Percentiles rank a stretch among this genome's conserved stretches.
Conservation (phyloP, 2,888 invertebrate species). For the Penaeus monodon region DNA sequence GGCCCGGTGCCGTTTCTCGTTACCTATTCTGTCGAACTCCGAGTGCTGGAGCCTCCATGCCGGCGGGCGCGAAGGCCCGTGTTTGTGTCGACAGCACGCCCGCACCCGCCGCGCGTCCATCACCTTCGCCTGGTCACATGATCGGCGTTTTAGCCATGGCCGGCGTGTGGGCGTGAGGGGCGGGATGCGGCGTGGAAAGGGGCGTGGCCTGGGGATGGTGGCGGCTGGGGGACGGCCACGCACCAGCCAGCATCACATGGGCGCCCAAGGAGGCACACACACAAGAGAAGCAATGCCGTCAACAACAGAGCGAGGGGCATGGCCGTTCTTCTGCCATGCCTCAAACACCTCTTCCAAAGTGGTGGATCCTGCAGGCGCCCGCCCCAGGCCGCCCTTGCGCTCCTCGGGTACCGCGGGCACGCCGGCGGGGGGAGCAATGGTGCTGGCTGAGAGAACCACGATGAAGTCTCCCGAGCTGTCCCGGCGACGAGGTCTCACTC, state of each 20-base stretch:
- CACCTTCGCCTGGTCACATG: conserved; percentile 1
- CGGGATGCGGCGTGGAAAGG: conserved; percentile 38
- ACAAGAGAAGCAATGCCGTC: no score
- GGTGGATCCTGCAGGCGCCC: no score
- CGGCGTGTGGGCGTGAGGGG: conserved; percentile 45
- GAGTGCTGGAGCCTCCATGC: conserved; percentile 51
- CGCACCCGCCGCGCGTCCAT: conserved; percentile 15
- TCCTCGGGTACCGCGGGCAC: no score
- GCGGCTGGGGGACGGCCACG: conserved; percentile 10
- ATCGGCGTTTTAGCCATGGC: conserved; percentile 7
- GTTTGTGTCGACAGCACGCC: no score
- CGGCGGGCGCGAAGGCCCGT: conserved; percentile 25
- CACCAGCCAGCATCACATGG: conserved; percentile 14
- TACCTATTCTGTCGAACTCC: conserved; percentile 58
- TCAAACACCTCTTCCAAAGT: no score
- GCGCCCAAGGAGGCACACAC: not conserved
- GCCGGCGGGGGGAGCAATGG: no score
- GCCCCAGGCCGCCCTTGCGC: no score
- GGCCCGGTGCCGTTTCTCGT: not conserved
- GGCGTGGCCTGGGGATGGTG: conserved; percentile 38
- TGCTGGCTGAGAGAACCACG: no score
- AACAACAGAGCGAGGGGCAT: no score
- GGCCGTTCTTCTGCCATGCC: no score
- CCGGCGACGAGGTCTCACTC: no score
- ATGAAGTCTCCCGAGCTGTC: no score